Evolutionary conservation across 2,888 invertebrate species (phyloP), one percentile per base, ranked within the genome.

Genomic region (Zonitis immaculata): DNA sequence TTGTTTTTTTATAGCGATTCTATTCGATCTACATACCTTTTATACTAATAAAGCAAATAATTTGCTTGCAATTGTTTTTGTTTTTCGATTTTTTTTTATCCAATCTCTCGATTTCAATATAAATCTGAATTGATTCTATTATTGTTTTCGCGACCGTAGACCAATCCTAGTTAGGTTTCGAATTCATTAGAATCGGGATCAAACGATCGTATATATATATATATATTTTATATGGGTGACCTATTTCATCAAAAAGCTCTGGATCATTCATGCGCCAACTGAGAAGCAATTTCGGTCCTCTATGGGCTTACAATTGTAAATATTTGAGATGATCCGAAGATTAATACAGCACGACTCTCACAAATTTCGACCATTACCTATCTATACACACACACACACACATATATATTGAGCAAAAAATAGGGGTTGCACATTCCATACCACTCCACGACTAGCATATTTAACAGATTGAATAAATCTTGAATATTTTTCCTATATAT

Each of bases 201-300:
- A 54, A 51, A 54, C 54, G 54, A n/a, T 42, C 47, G 44, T 47
- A 54, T 45, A 54, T 54, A 54, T 54, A 49, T 52, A 35, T 47
- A 54, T 45, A 54, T 54, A 54, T 54, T 52, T 52, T 47, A 49
- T 49, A 49, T 52, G 52, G 49, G 26, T 44, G 52, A 53, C 47
- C 54, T 51, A 47, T 54, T 54, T 51, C 54, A 54, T 54, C 50
- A 54, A 50, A 51, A 42, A 54, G 54, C 32, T 43, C 50, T 51
- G 44, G 47, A 47, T 50, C 51, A 54, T 47, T 51, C 47, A 54
- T 51, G 50, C 47, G 16, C 46, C 51, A 45, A 54, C 46, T 39
- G 54, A 42, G 44, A 50, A 54, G 50, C 47, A 50, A 54, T 54
- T 51, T 54, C 44, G 16, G 47, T 39, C 20, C 39, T 39, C 39